Evolutionary conservation across 2,888 invertebrate species (phyloP), one percentile per base, ranked within the genome.

Genomic region (Platycheirus rosarum): DNA sequence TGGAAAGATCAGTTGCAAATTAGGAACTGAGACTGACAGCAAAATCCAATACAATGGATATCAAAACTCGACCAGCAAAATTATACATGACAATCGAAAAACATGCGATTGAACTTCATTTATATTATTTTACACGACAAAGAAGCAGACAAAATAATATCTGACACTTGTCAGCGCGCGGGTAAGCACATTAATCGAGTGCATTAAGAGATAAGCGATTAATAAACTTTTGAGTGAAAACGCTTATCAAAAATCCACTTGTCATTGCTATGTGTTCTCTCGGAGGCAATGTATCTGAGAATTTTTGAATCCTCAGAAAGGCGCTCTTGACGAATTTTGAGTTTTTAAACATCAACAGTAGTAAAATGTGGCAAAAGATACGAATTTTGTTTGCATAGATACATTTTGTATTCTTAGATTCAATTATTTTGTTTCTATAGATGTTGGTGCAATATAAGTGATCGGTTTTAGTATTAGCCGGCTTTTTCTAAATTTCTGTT

Each of bases 1-100:
- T 73, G 63, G 29, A 37, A 68, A 68, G 82, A 82, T 77, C 82
- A 26, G 63, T 82, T 37, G 82, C 71, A 71, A 57, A 77, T 26
- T 42, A 44, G 63, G 77, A 82, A 82, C 82, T 82, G 71, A 68
- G 77, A 82, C 82, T 82, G 71, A 68, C 53, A 73, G 46, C 53
- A 73, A 35, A 73, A 68, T 49, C 51, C 53, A 46, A 69, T 76
- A 32, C 62, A 77, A 63, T 26, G 63, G 49, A 62, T 68, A 62
- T 71, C 71, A 75, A 42, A 66, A 70, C 46, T 53, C 46, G 60
- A 40, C 11, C 66, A 37, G 44, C 60, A 60, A 29, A 44, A 60
- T 29, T 42, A 44, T 23, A 32, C 29, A 53, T 37, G 13, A 49
- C 44, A 55, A 23, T 37, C 26, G 40, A 66, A 60, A 53, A 68